Evolutionary conservation across 2,888 invertebrate species (phyloP).

Genomic region (Rotaria sp.): DNA sequence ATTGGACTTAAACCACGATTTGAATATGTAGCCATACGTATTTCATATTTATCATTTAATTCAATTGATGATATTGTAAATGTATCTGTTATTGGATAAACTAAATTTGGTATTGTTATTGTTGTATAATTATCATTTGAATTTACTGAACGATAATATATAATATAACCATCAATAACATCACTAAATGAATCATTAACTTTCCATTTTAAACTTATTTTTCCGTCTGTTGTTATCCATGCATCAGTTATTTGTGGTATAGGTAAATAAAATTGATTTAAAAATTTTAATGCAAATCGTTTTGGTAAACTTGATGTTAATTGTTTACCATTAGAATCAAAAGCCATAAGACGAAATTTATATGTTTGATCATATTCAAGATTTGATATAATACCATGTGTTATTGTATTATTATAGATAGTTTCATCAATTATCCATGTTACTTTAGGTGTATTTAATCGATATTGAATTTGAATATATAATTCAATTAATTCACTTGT

Average conservation of each 20-base stretch:
- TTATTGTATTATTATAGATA: not conserved
- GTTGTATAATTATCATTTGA: constrained; percentile 28
- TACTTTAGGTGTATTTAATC: not conserved
- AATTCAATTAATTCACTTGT: not conserved
- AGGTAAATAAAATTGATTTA: not conserved
- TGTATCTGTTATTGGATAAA: constrained; percentile 23
- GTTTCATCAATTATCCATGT: not conserved
- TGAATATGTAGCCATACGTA: constrained; percentile 37
- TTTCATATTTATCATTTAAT: constrained; percentile 31
- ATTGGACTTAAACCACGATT: constrained; percentile 37
- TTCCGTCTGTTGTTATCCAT: constrained; percentile 29
- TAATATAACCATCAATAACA: constrained; percentile 32
- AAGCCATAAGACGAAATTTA: constrained; percentile 30
- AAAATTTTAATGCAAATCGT: constrained; percentile 18
- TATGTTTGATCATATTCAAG: constrained; percentile 12
- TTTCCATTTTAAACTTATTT: constrained; percentile 35
- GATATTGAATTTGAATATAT: not conserved
- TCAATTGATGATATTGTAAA: constrained; percentile 35
- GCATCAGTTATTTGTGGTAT: constrained; percentile 30
- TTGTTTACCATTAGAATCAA: not conserved
- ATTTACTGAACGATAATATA: constrained; percentile 33
- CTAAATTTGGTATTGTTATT: constrained; percentile 29
- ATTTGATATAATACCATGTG: constrained; percentile 28
- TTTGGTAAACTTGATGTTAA: not conserved
- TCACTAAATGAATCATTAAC: not conserved